These are phyloP conservation scores for Holothuria glaberrima DNA, from an alignment of 35 echinoderm and acorn worm species.

Conservation along the genomic window DNA sequence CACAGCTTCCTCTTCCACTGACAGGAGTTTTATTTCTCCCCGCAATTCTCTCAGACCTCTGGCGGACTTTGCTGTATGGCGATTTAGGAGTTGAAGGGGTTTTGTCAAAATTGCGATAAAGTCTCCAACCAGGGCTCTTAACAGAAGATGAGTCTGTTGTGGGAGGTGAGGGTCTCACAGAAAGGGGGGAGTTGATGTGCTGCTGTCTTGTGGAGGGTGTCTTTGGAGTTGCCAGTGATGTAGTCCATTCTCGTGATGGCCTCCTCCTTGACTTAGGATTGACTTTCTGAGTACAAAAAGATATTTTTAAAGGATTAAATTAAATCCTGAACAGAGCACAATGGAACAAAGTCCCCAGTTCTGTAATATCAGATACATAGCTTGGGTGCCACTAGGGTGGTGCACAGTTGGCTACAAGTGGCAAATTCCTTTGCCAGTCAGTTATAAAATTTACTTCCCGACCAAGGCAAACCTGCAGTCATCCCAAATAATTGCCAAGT, in stretches of 20 bases:
- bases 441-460: no score
- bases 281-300: background rate
- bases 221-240: conserved; percentile 7
- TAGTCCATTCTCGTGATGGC: conserved; percentile 15
- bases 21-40: background rate
- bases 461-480: no score
- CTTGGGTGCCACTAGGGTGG: no score
- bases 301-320: no score
- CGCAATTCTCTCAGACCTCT: conserved; percentile 10
- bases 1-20: background rate
- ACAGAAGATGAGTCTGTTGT: background rate
- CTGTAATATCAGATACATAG: no score
- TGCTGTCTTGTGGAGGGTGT: conserved; percentile 12
- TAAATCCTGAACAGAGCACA: no score
- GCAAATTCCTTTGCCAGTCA: no score
- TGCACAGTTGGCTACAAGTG: no score
- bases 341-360: no score
- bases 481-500: no score
- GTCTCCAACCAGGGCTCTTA: conserved; percentile 3
- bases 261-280: conserved; percentile 3
- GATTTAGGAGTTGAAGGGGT: conserved; percentile 5
- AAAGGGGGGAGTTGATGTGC: conserved; percentile 6
- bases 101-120: conserved; percentile 8
- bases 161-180: background rate
- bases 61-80: background rate